Base-by-base conservation (phyloP, 2,113 vertebrate species). In the Pomatorhinus ruficollis region DNA sequence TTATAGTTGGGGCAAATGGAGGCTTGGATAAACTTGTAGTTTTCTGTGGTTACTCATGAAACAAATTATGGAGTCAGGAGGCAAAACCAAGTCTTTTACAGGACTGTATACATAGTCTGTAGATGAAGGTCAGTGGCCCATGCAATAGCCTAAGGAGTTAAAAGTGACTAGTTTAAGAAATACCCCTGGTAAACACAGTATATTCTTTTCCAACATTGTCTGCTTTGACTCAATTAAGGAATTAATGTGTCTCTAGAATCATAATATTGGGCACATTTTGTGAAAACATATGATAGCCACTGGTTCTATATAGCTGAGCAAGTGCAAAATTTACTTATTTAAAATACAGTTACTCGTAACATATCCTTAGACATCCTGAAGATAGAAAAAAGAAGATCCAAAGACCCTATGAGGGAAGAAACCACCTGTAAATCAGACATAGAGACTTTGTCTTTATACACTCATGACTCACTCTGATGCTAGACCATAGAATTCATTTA, bases 151-250 rank as follows among this genome's bases (percentile, higher is more conserved):
- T 20, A 56, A 78, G 24, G 65, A 71, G 60, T 33, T 60, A 52
- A 24, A 83, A 84, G 6, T 35, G 8, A 40, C 6, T 68, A 56
- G 72, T 75, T 71, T 64, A 88, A 81, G 37, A 63, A 84, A 80
- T 69, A 60, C 2, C 10, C 56, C 19, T 18, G 7, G 20, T 83
- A 61, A 77, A 28, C 31, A 39, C 7, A 52, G 19, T 14, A 22
- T 52, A 28, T 15, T 65, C 69, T 79, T 84, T 89, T 39, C 30
- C 37, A 65, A 9, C 0, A 1, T 66, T 85, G 57, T 75, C 76
- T 74, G 53, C 30, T 79, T 95, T 90, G 66, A 53, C 84, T 90
- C 16, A 82, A 66, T 89, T 84, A 78, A 94, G 44, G 49, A 95
- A 92, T 47, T 74, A 85, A 40, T 10, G 6, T 83, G 28, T 33